phyloP scores from a whole-genome alignment of 2,888 invertebrate genomes.

The Keiferia lycopersicella region DNA sequence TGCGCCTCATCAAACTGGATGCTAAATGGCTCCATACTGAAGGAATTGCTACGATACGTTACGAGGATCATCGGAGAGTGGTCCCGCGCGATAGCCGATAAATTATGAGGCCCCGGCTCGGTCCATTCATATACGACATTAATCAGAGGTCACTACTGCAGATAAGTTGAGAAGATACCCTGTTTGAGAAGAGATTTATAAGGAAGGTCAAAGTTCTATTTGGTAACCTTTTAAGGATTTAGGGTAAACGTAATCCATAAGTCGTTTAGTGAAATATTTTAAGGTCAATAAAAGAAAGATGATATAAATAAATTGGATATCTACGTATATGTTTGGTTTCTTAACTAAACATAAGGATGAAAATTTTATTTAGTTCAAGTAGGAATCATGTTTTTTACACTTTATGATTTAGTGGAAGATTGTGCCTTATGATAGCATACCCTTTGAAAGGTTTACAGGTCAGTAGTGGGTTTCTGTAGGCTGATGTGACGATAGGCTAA shows the following conservation, averaged over 20 bases:
- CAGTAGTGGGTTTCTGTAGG: too few species aligned
- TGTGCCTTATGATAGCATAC: too few species aligned
- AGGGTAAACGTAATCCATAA: neutral
- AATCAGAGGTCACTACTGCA: constrained; percentile 33
- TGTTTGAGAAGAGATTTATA: constrained; percentile 23
- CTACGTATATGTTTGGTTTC: too few species aligned
- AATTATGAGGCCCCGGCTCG: constrained; percentile 29
- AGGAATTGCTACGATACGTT: constrained; percentile 58
- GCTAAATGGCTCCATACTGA: constrained; percentile 45
- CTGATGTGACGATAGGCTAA: too few species aligned
- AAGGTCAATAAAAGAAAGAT: neutral
- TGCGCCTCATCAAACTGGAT: constrained; percentile 45
- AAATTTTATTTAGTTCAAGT: too few species aligned
- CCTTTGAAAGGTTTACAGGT: too few species aligned
- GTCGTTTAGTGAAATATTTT: neutral
- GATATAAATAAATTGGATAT: too few species aligned
- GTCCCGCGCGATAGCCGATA: constrained; percentile 41
- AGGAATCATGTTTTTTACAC: too few species aligned
- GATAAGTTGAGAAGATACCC: constrained; percentile 26
- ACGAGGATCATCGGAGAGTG: constrained; percentile 53
- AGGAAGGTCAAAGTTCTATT: constrained; percentile 17
- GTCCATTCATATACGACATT: constrained; percentile 34
- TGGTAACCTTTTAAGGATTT: constrained; percentile 2
- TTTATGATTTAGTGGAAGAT: too few species aligned
- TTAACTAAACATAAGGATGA: too few species aligned